A percentile compares a stretch with the other conserved stretches of the same genome.
These are phyloP conservation scores for Actenoides hombroni DNA, from an alignment of 2,113 vertebrate genomes.

Conservation along the genomic window DNA sequence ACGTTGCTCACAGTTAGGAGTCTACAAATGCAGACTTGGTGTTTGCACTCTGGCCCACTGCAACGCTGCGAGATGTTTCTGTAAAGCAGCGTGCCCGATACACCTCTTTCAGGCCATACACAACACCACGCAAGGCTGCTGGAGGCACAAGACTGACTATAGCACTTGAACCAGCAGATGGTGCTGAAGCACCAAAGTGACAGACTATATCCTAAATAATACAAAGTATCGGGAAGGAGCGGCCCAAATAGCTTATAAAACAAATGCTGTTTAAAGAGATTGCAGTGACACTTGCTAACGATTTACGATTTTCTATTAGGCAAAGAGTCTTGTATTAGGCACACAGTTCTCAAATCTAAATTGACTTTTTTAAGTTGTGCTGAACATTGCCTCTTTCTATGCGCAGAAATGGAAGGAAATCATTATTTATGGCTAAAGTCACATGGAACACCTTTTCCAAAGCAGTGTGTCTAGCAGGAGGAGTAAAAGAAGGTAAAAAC, in stretches of 20 bases:
- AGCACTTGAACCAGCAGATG: background rate
- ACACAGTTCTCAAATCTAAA: background rate
- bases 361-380: background rate
- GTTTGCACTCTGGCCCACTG: too few relatives aligned
- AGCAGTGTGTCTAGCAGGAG: background rate
- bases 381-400: background rate
- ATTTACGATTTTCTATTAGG: background rate
- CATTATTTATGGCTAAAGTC: background rate
- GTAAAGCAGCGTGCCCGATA: background rate
- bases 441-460: background rate
- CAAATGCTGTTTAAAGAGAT: accelerated
- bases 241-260: background rate
- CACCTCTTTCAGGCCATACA: accelerated
- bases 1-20: background rate
- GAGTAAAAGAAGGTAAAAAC: background rate
- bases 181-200: background rate
- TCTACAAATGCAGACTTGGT: background rate
- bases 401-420: background rate
- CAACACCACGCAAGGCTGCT: background rate
- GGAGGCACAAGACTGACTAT: background rate
- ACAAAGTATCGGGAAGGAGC: background rate
- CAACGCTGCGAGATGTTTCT: background rate
- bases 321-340: background rate
- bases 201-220: background rate
- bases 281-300: background rate